Percentiles rank a stretch among this genome's conserved stretches.
Conservation (phyloP, 2,888 invertebrate genomes). For the Ceratothoa steindachneri region DNA sequence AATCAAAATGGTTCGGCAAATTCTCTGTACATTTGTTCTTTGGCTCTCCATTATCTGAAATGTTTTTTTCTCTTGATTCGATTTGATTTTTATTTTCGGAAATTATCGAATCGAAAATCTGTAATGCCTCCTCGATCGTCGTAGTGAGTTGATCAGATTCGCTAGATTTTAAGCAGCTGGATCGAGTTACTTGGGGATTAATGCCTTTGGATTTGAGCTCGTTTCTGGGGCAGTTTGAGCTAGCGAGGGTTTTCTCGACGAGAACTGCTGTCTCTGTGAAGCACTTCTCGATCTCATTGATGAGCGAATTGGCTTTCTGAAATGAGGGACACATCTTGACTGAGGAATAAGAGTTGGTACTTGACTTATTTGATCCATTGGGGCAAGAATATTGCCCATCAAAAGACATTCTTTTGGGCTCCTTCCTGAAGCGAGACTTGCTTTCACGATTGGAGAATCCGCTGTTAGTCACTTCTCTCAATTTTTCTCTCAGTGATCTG, state of each 20-base stretch:
- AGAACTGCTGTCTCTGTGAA: slow-evolving; percentile 19
- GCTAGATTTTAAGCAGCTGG: background rate
- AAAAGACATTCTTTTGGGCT: background rate
- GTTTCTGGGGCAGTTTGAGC: background rate
- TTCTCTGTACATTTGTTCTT: background rate
- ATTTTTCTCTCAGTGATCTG: slow-evolving; percentile 7
- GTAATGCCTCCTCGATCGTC: background rate
- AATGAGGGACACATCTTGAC: background rate
- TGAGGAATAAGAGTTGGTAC: background rate
- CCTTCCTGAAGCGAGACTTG: background rate
- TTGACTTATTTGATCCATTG: background rate
- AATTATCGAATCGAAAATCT: background rate
- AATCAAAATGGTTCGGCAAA: background rate
- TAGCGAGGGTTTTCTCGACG: slow-evolving; percentile 19
- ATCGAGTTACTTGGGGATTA: background rate
- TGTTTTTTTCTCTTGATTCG: background rate
- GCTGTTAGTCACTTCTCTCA: slow-evolving; percentile 7
- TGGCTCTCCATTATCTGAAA: background rate
- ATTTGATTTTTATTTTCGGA: background rate
- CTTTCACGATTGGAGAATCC: background rate
- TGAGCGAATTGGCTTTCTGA: slow-evolving; percentile 17
- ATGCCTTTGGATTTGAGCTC: background rate
- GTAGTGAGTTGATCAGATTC: background rate
- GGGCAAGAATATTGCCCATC: background rate
- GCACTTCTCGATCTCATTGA: slow-evolving; percentile 23